phyloP scores from a whole-genome alignment of 2,888 invertebrate species.

The Barypeithes pellucidus region DNA sequence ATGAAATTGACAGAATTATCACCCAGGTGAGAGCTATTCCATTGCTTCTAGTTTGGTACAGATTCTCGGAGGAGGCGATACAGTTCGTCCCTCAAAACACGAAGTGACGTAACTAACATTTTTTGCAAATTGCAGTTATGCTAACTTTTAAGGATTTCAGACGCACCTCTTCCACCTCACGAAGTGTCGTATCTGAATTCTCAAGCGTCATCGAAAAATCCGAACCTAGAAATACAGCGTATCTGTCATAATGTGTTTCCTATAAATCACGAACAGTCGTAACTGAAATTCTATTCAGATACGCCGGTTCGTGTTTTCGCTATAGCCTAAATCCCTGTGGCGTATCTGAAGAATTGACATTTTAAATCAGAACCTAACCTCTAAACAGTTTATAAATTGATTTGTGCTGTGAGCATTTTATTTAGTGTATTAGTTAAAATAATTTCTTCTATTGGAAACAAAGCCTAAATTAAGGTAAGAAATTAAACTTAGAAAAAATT shows the following conservation, averaged over 20 bases:
- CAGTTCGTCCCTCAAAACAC: conserved; percentile 11
- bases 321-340: not conserved
- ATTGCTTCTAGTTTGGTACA: too few species aligned
- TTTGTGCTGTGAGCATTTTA: too few species aligned
- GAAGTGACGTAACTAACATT: conserved; percentile 4
- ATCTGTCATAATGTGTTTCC: not conserved
- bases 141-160: not conserved
- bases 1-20: too few species aligned
- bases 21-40: too few species aligned
- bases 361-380: not conserved
- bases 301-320: conserved; percentile 1
- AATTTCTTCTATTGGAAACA: not conserved
- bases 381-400: too few species aligned
- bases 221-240: not conserved
- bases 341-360: not conserved
- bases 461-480: not conserved
- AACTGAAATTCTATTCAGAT: not conserved
- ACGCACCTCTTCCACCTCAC: not conserved
- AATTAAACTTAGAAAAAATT: not conserved
- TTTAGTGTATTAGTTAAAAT: too few species aligned
- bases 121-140: conserved; percentile 3
- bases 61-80: too few species aligned
- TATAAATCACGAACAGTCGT: conserved; percentile 5
- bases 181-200: conserved; percentile 8
- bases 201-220: not conserved